phyloP scores from a whole-genome alignment of 1,140 invertebrate genomes.

The Drosophila mayri region DNA sequence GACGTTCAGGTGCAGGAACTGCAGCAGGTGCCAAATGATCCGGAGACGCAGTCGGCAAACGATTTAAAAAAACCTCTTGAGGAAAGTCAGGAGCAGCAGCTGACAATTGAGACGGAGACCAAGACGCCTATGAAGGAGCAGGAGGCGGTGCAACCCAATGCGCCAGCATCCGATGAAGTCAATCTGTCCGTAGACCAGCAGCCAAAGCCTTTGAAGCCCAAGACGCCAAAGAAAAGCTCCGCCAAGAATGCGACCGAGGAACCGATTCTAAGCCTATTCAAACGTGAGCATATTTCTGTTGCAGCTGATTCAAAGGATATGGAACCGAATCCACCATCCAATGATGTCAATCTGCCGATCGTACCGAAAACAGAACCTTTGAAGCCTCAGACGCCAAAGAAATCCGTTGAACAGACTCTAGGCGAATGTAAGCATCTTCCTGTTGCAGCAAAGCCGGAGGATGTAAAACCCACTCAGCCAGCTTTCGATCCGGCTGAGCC shows the following conservation, averaged over 20 bases:
- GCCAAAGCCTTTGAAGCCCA: too few species aligned
- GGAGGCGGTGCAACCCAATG: neutral
- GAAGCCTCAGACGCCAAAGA: neutral
- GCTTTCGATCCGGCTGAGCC: too few species aligned
- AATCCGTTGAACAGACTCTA: neutral
- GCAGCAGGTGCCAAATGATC: slow-evolving; percentile 22
- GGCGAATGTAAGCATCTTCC: neutral
- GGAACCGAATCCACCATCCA: neutral
- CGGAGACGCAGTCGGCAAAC: neutral
- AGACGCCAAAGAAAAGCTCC: neutral
- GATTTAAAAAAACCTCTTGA: neutral
- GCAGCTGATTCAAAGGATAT: neutral
- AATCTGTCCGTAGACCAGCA: too few species aligned
- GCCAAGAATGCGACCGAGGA: neutral
- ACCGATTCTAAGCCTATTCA: neutral
- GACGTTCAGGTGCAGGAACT: slow-evolving; percentile 4
- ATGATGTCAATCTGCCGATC: neutral
- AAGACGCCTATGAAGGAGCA: neutral
- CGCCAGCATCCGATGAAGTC: neutral
- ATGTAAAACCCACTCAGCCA: neutral
- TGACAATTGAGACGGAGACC: neutral
- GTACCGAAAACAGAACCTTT: too few species aligned
- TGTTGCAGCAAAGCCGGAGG: neutral
- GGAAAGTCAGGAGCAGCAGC: neutral
- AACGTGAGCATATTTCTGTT: too few species aligned